Evolutionary conservation across 1,140 invertebrate genomes (phyloP).

Genomic region (Oedothorax gibbosus): DNA sequence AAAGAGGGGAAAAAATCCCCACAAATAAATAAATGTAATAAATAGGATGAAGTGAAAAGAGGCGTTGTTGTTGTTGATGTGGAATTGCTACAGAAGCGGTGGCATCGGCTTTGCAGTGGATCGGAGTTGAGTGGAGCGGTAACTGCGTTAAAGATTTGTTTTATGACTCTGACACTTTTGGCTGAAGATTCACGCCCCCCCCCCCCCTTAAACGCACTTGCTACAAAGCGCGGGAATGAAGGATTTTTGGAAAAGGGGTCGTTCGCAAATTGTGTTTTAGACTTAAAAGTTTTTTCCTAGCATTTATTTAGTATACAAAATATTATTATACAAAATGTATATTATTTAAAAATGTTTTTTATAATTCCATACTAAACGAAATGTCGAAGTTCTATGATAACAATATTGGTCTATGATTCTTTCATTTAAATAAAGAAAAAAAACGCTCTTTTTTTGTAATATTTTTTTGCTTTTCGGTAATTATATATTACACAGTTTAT

Average conservation of each 20-base stretch:
- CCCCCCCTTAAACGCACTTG: conserved; percentile 54
- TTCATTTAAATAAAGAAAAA: too few relatives aligned
- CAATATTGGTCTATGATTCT: too few relatives aligned
- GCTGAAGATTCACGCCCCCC: conserved; percentile 45
- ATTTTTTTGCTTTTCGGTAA: too few relatives aligned
- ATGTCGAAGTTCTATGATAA: too few relatives aligned
- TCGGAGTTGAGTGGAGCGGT: conserved; percentile 58
- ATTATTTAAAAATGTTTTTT: too few relatives aligned
- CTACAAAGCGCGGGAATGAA: conserved; percentile 36
- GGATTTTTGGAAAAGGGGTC: neutral
- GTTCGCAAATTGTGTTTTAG: neutral
- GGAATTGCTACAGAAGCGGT: conserved; percentile 55
- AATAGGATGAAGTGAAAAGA: conserved; percentile 45
- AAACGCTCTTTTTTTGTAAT: too few relatives aligned
- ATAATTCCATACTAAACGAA: too few relatives aligned
- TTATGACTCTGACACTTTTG: conserved; percentile 58
- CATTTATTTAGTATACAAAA: too few relatives aligned
- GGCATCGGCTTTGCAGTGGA: conserved; percentile 54
- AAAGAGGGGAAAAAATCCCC: neutral
- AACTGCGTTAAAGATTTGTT: conserved; percentile 61
- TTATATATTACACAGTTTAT: too few relatives aligned
- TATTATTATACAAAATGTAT: too few relatives aligned
- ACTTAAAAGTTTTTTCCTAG: too few relatives aligned
- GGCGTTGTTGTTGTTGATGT: conserved; percentile 48
- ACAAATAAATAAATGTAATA: conserved; percentile 61